These are phyloP conservation scores for Notarius lentiginosus DNA, from an alignment of 2,113 vertebrate genomes.

Conservation along the genomic window DNA sequence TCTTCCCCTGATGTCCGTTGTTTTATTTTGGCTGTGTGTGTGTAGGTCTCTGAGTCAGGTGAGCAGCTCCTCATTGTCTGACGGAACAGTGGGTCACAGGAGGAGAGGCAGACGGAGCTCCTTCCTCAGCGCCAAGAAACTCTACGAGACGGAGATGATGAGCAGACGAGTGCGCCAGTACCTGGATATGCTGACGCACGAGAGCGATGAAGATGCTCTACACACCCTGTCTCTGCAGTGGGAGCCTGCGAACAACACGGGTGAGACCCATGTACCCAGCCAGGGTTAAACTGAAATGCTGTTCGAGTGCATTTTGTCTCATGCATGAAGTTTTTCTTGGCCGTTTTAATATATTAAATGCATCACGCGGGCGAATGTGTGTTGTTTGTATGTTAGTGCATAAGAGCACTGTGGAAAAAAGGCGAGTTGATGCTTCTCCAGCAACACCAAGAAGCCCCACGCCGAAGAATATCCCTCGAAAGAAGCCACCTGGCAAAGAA, in stretches of 20 bases:
- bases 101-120: conserved; percentile 96
- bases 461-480: conserved; percentile 84
- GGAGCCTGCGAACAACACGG: conserved; percentile 87
- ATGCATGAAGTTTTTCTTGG: not conserved
- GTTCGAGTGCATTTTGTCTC: not conserved
- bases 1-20: not conserved
- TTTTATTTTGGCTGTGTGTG: not conserved
- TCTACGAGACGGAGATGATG: conserved; percentile 99
- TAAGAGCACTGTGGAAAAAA: conserved; percentile 84
- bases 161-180: conserved; percentile 95
- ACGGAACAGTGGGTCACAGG: conserved; percentile 85
- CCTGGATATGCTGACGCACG: conserved; percentile 85
- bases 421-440: conserved; percentile 89
- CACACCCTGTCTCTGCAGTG: conserved; percentile 90
- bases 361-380: not conserved
- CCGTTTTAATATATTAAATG: not conserved
- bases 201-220: conserved; percentile 92
- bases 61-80: conserved; percentile 88
- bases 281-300: not conserved
- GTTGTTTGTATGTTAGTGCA: conserved; percentile 72
- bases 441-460: conserved; percentile 76
- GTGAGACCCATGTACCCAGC: conserved; percentile 70
- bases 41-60: conserved; percentile 94
- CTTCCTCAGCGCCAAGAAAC: conserved; percentile 97
- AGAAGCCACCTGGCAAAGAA: conserved; percentile 92